Percentiles rank a stretch among this genome's conserved stretches.
Evolutionary conservation across 1,140 invertebrate genomes (phyloP).

Genomic region (Dreissena rostriformis): DNA sequence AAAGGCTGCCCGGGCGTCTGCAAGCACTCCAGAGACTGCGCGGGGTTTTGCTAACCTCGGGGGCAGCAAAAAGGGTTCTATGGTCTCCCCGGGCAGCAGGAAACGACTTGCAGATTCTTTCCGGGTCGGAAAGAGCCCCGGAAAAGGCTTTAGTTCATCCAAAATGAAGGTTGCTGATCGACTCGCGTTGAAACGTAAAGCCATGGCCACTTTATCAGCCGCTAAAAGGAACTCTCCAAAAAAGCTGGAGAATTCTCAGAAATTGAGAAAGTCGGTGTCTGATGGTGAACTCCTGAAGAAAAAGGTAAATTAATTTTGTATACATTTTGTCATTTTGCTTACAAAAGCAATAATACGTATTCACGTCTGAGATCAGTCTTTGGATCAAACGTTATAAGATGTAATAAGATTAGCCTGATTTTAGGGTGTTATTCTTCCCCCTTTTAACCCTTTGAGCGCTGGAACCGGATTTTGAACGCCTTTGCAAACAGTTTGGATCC

Average conservation of each 20-base stretch:
- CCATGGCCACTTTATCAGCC: slow-evolving; percentile 62
- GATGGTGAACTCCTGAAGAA: slow-evolving; percentile 46
- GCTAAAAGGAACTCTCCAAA: slow-evolving; percentile 30
- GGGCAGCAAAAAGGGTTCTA: slow-evolving; percentile 31
- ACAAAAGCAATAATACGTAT: too few species aligned
- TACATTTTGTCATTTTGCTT: background rate
- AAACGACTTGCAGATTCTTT: slow-evolving; percentile 28
- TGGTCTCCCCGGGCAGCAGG: slow-evolving; percentile 34
- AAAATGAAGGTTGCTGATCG: slow-evolving; percentile 54
- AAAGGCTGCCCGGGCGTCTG: slow-evolving; percentile 76
- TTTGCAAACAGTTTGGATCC: too few species aligned
- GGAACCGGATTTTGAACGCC: too few species aligned
- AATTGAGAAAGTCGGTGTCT: slow-evolving; percentile 31
- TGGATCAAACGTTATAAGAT: too few species aligned
- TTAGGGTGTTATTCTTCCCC: too few species aligned
- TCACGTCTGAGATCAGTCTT: too few species aligned
- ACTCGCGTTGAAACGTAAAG: slow-evolving; percentile 60
- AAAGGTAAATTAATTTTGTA: slow-evolving; percentile 11
- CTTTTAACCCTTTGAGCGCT: too few species aligned
- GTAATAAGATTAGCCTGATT: too few species aligned
- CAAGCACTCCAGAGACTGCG: slow-evolving; percentile 76
- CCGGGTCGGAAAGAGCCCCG: slow-evolving; percentile 23
- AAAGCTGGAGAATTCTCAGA: slow-evolving; percentile 32
- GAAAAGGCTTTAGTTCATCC: slow-evolving; percentile 16
- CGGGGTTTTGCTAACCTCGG: slow-evolving; percentile 70